phyloP scores from a whole-genome alignment of 2,888 invertebrate genomes.

The Patella ulyssiponensis region DNA sequence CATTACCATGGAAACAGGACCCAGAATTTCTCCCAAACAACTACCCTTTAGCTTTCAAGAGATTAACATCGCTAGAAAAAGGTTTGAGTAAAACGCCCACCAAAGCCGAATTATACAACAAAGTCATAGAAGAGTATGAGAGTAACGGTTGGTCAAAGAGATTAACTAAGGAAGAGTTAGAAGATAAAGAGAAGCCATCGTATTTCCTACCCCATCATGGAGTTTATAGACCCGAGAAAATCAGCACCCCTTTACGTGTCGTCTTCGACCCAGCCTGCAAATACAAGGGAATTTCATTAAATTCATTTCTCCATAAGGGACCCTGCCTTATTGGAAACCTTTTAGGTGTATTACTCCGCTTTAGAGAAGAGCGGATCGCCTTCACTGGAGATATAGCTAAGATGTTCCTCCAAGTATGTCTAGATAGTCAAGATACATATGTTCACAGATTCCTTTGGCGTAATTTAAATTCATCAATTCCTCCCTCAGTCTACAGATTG shows the following conservation, averaged over 20 bases:
- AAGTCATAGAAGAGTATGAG: slow-evolving; percentile 18
- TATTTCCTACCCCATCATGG: slow-evolving; percentile 22
- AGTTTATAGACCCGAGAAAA: slow-evolving; percentile 18
- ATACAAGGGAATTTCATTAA: slow-evolving; percentile 6
- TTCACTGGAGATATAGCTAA: slow-evolving; percentile 23
- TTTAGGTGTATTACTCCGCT: slow-evolving; percentile 17
- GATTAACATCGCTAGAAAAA: slow-evolving; percentile 21
- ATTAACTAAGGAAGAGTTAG: neutral
- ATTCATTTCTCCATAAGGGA: slow-evolving; percentile 24
- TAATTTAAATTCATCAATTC: slow-evolving; percentile 13
- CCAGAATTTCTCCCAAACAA: slow-evolving; percentile 20
- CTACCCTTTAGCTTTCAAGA: slow-evolving; percentile 14
- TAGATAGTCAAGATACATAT: slow-evolving; percentile 4
- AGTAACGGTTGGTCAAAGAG: slow-evolving; percentile 22
- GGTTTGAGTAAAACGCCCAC: slow-evolving; percentile 16
- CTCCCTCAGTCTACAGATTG: no score
- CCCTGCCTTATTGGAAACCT: slow-evolving; percentile 22
- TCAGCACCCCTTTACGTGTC: slow-evolving; percentile 24
- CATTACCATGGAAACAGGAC: slow-evolving; percentile 25
- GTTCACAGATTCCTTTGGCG: slow-evolving; percentile 28
- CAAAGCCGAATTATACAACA: slow-evolving; percentile 14
- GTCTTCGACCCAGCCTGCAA: slow-evolving; percentile 28
- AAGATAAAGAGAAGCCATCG: slow-evolving; percentile 10
- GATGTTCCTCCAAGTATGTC: slow-evolving; percentile 11
- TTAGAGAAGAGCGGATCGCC: slow-evolving; percentile 19